Base-by-base conservation (phyloP, 2,888 invertebrate species). In the Eupithecia dodoneata region DNA sequence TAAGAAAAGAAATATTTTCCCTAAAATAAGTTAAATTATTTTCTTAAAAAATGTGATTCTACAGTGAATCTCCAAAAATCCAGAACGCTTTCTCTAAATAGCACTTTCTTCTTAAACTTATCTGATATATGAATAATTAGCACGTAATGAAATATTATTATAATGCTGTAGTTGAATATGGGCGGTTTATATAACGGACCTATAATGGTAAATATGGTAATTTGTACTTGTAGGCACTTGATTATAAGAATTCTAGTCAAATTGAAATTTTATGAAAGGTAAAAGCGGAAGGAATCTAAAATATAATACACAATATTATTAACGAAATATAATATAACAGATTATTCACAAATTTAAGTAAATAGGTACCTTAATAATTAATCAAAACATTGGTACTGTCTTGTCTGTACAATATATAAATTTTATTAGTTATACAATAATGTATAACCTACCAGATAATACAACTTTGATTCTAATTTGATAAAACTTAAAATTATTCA, bases 231-330 rank as follows among this genome's bases (percentile, higher is more conserved):
- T 90, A 89, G 87, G 88, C 91, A 92, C 91, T 91, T 69, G 89
- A 92, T 89, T 74, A 78, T 69, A 69, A 86, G 87, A 89, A 90
- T 87, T 94, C 94, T 94, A 94, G 94, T 94, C 94, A 94, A 92
- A 91, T 90, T 84, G 88, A 90, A 91, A 92, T 89, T 90, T 88
- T 89, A 89, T 87, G 42, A 74, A 52, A 49, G 75, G 47, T 49
- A 70, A 49, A 18, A 86, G 89, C 87, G 84, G 49, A 85, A 87
- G 85, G 87, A 85, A 88, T 87, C 85, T 86, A 85, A 83, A 84
- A 84, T 84, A 87, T 83, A 81, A 75, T 85, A 85, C 10, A 52
- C 55, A 44, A 67, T 55, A 30, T 45, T 59, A 15, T 67, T 59
- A 72, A 45, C n/a, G 52, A 67, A 72, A 75, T 59, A 55, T 55